Base-by-base conservation (phyloP, 2,797 vertebrate species). In the Bradypodion ventrale region DNA sequence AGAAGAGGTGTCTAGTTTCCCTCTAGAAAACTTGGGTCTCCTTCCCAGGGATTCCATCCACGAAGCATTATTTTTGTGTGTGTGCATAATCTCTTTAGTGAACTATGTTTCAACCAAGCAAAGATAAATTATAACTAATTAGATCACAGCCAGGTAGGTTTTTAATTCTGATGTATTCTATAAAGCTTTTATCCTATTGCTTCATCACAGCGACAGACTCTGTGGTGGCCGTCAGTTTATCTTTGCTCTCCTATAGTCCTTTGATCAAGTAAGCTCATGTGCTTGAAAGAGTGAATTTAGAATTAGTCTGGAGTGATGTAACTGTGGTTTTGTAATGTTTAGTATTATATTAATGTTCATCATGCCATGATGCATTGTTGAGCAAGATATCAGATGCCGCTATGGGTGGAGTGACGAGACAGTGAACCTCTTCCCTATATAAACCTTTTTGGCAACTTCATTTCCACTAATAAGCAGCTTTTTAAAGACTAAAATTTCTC, bases 281-380 rank as follows among this genome's bases (percentile, higher is more conserved):
- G 89, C 80, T 79, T 83, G 78, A 87, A 85, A 90, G 78, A 83
- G 82, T 72, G 73, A 80, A 80, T 77, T 84, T 37, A 63, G 91
- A 89, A 84, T 93, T 84, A 90, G 82, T 77, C 83, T n/a, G 76
- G 82, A 52, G 56, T 93, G 94, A 90, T 80, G 93, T 83, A 94
- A 94, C 83, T 85, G 80, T 42, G 82, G 89, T 65, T 90, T 90
- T 5, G 88, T 90, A 94, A 93, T 35, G 66, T 65, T 88, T 88
- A 77, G 16, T 88, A 92, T 92, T 90, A 59, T 92, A 91, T 92
- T 94, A 91, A 89, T 87, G 85, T 88, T 93, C 91, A 91, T 93
- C 93, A 91, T 93, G 93, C 89, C 52, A 15, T 91, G 93, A 93
- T 94, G 92, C 92, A 91, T 92, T 93, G 93, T 88, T 78, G 85